Percentiles rank a stretch among this genome's conserved stretches.
These are phyloP conservation scores for Rhagium mordax DNA, from an alignment of 2,888 invertebrate species.

Conservation along the genomic window DNA sequence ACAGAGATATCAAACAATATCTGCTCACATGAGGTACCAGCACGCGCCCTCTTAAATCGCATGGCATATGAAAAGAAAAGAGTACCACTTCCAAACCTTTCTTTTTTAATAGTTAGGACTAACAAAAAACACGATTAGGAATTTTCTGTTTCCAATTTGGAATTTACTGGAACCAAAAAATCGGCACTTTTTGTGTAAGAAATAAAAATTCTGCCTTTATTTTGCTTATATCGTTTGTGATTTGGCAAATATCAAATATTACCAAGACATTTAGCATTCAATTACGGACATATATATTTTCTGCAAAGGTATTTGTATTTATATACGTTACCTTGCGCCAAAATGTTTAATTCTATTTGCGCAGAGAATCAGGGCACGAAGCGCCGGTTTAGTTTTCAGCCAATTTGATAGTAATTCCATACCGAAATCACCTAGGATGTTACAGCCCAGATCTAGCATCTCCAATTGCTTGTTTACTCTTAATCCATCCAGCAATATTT, in stretches of 20 bases:
- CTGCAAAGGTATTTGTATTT: not conserved
- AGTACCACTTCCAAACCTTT: not conserved
- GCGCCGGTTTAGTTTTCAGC: slow-evolving; percentile 70
- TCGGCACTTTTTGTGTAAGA: too few relatives aligned
- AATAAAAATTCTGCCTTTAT: too few relatives aligned
- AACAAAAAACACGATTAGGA: too few relatives aligned
- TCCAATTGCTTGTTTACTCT: slow-evolving; percentile 71
- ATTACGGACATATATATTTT: too few relatives aligned
- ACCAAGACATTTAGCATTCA: too few relatives aligned
- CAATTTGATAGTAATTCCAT: slow-evolving; percentile 73
- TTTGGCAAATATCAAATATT: too few relatives aligned
- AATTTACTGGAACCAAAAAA: too few relatives aligned
- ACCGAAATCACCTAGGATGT: slow-evolving; percentile 76
- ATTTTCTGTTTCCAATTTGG: too few relatives aligned
- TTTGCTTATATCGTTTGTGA: too few relatives aligned
- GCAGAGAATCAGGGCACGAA: slow-evolving; percentile 73
- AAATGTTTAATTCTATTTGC: slow-evolving; percentile 74
- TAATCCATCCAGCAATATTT: slow-evolving; percentile 73
- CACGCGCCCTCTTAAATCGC: slow-evolving; percentile 23
- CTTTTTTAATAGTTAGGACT: too few relatives aligned
- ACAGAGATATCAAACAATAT: slow-evolving; percentile 16
- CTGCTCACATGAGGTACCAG: not conserved
- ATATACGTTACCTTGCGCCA: slow-evolving; percentile 70
- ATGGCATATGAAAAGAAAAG: slow-evolving; percentile 15
- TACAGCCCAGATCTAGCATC: slow-evolving; percentile 75